Base-by-base conservation (phyloP, 2,888 invertebrate genomes). In the Sialis fuliginosa region DNA sequence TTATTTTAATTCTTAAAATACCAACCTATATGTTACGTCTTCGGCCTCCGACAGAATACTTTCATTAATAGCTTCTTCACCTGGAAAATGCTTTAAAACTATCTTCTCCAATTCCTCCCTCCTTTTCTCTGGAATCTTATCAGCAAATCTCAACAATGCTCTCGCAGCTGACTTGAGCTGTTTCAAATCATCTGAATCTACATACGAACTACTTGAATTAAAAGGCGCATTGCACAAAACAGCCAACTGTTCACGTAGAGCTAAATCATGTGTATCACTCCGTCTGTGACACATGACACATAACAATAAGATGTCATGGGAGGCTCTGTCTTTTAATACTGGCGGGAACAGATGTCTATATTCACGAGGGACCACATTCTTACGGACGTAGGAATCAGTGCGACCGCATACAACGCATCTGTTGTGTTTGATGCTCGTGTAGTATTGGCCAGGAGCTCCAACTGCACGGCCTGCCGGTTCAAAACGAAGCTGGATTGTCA, bases 351-450 rank as follows among this genome's bases (percentile, higher is more conserved):
- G 75, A 65, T 77, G 84, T 51, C 85, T 72, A 58, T 88, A 89
- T 62, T 89, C 87, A 48, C 79, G 71, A 0, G 88, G 88, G 33
- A 89, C 79, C n/a, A 89, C 74, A 54, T 83, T 81, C 63, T 89
- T 89, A 13, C 81, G 66, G 47, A 82, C 75, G 56, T 79, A 82
- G 0, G 77, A 75, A 52, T 83, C 74, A 0, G 63, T 62, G 6
- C 64, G 59, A 0, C 86, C 88, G 59, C 88, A 89, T 0, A 86
- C 86, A 1, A 87, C 87, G 59, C 88, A 88, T 40, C 71, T 71
- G 62, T 87, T 87, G 51, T 76, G 70, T 57, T 86, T 85, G 4
- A 73, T 68, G 45, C 73, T 72, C 50, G 77, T 73, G 59, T 87
- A 87, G 63, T 81, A 87, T 42, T 73, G 69, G n/a, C 80, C 81